Base-by-base conservation (phyloP, 2,888 invertebrate species). In the Lordiphosa andalusiaca region DNA sequence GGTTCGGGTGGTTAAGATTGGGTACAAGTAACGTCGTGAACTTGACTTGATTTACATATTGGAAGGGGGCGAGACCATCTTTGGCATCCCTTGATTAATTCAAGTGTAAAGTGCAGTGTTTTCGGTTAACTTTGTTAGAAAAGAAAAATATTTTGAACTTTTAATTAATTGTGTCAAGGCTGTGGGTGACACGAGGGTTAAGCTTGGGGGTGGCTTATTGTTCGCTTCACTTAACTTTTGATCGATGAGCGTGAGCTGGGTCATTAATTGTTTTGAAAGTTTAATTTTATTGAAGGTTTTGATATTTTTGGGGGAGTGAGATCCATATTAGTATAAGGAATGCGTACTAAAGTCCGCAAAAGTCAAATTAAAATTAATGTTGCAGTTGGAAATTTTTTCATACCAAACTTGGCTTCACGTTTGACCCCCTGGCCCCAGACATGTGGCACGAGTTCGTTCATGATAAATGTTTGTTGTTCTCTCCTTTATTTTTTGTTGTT, bases 51-150 rank as follows among this genome's bases (percentile, higher is more conserved):
- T 58, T 66, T 54, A 54, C 53, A 74, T 48, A 66, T 71, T 19
- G 51, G 47, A 9, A 23, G 9, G 5, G 23, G 7, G 37, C 7
- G 16, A 6, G 36, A 36, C 16, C 6, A 38, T 23, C 12, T 37
- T 47, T 47, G 47, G 47, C 47, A 30, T 50, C 46, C 37, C 33
- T 60, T 57, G 73, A 76, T 70, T 73, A 71, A 67, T 73, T 77
- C 69, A 69, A 71, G 74, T 73, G 74, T 67, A 63, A 74, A 71
- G 65, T 71, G 64, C 69, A 64, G 50, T 65, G 48, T 59, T 42
- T 37, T 6, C 12, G 19, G 54, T 40, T 37, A 41, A 39, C 47
- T 54, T 16, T 56, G 35, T 36, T 60, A 46, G 13, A 30, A n/a
- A 30, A n/a, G n/a, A 52, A 57, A 53, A 30, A 30, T 30, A 30